These are phyloP conservation scores for Sarcophilus harrisii DNA, from an alignment of 2,797 vertebrate species.

Conservation along the genomic window DNA sequence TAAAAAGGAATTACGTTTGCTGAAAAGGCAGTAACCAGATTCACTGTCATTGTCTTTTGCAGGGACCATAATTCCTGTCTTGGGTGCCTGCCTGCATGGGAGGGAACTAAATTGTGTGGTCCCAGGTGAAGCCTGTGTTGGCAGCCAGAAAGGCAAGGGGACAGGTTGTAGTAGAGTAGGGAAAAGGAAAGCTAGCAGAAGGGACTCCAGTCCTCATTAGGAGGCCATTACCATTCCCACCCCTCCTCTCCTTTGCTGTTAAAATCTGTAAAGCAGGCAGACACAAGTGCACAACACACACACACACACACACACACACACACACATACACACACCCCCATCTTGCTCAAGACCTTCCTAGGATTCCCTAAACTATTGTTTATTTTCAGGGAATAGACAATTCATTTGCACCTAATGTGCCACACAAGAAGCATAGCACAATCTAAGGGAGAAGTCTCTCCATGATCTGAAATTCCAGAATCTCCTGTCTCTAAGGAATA, in stretches of 20 bases:
- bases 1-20: conserved; percentile 87
- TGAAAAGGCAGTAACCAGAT: conserved; percentile 85
- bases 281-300: background rate
- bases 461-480: background rate
- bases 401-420: background rate
- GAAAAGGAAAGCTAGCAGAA: background rate
- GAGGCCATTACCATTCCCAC: background rate
- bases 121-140: conserved; percentile 51
- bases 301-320: background rate
- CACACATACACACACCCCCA: background rate
- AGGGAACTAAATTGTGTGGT: conserved; percentile 67
- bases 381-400: background rate
- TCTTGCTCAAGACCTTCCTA: background rate
- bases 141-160: background rate
- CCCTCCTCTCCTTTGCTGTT: background rate
- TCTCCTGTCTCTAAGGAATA: background rate
- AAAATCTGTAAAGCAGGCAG: background rate
- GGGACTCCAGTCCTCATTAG: background rate
- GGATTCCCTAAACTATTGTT: background rate
- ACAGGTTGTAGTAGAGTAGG: background rate
- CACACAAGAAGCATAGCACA: background rate
- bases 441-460: background rate
- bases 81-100: conserved; percentile 67
- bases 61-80: conserved; percentile 78
- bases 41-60: conserved; percentile 83